Percentiles rank a stretch among this genome's conserved stretches.
These are phyloP conservation scores for Pachycephus smyrnensis DNA, from an alignment of 2,888 invertebrate species.

Conservation along the genomic window DNA sequence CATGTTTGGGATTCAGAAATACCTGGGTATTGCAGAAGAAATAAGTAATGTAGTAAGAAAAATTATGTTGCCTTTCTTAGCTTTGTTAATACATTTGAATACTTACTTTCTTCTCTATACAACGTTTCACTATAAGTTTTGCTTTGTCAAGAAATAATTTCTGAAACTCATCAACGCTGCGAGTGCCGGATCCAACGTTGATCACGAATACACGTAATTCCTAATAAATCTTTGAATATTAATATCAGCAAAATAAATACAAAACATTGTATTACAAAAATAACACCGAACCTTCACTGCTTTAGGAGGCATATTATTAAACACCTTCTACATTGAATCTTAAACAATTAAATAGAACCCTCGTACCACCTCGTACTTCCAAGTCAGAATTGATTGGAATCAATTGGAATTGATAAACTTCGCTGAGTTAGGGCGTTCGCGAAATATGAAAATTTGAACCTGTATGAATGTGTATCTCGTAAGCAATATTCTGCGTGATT, in stretches of 20 bases:
- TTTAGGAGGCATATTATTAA: not conserved
- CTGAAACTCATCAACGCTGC: slow-evolving; percentile 18
- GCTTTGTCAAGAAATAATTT: slow-evolving; percentile 38
- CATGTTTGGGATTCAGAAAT: slow-evolving; percentile 46
- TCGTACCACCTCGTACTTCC: not conserved
- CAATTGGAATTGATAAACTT: not conserved
- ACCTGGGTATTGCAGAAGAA: slow-evolving; percentile 34
- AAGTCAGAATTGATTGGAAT: not conserved
- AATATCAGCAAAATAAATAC: not conserved
- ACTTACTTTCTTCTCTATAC: slow-evolving; percentile 42
- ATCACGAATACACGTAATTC: slow-evolving; percentile 37
- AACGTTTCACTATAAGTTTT: slow-evolving; percentile 33
- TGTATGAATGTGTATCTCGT: not conserved
- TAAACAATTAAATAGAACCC: not conserved
- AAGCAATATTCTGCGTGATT: not conserved
- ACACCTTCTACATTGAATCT: not conserved
- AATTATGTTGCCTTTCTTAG: slow-evolving; percentile 9
- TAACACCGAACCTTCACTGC: not conserved
- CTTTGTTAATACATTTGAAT: slow-evolving; percentile 9
- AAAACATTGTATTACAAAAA: not conserved
- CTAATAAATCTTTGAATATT: slow-evolving; percentile 25
- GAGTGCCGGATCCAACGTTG: slow-evolving; percentile 35
- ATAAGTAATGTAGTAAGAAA: not conserved
- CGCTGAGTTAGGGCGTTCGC: not conserved
- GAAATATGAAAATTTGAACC: not conserved